These are phyloP conservation scores for Mormyrus lacerda DNA, from an alignment of 2,113 vertebrate genomes.

Conservation along the genomic window DNA sequence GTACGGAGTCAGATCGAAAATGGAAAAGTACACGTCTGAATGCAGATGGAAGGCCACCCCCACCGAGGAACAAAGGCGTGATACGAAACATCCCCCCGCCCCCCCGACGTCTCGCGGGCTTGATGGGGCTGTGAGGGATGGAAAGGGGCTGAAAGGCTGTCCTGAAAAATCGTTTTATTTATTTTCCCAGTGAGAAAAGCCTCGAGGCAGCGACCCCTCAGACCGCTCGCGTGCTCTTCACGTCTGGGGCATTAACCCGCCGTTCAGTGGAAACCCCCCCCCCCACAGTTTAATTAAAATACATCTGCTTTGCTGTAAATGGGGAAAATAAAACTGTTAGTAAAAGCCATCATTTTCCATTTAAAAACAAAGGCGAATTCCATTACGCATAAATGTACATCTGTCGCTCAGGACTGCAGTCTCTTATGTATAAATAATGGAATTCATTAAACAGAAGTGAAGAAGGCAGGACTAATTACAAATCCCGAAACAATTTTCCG, in stretches of 20 bases:
- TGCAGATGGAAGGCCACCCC: background rate
- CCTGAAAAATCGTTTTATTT: background rate
- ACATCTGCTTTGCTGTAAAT: constrained; percentile 14
- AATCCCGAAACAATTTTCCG: background rate
- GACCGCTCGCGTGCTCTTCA: background rate
- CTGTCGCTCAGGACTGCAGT: background rate
- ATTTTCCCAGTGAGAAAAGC: background rate
- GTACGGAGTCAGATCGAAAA: background rate
- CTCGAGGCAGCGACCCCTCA: background rate
- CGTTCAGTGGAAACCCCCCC: background rate
- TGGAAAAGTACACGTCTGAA: background rate
- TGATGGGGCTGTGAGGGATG: background rate
- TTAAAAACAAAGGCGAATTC: constrained; percentile 10
- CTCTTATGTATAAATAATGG: constrained; percentile 10
- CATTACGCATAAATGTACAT: constrained; percentile 6
- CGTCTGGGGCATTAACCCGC: background rate
- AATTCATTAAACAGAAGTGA: background rate
- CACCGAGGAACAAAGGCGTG: background rate
- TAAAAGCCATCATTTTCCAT: constrained; percentile 4
- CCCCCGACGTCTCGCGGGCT: background rate
- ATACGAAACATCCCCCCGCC: too few relatives aligned
- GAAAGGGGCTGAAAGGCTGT: too few relatives aligned
- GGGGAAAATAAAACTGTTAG: constrained; percentile 12
- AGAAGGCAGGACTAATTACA: constrained; percentile 2
- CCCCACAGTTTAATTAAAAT: constrained; percentile 17